A percentile compares a stretch with the other conserved stretches of the same genome.
Evolutionary conservation across 2,113 vertebrate species (phyloP).

Genomic region (Phyllostomus discolor): DNA sequence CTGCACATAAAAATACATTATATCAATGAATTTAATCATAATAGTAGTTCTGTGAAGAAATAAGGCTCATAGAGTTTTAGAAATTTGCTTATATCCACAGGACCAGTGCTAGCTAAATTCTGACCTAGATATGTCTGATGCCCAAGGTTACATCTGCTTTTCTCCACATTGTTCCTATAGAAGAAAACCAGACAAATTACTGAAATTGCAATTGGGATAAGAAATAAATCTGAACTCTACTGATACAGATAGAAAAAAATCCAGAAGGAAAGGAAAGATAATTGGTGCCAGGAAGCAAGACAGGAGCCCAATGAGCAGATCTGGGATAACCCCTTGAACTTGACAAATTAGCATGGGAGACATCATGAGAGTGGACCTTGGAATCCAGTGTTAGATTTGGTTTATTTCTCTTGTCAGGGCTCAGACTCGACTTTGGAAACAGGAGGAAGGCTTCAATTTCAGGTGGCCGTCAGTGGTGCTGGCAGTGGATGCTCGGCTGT

Average conservation of each 20-base stretch:
- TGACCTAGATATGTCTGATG: not conserved
- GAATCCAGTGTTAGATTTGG: not conserved
- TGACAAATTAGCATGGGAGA: not conserved
- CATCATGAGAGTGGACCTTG: not conserved
- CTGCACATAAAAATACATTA: not conserved
- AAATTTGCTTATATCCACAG: not conserved
- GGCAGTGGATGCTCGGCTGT: fast-evolving
- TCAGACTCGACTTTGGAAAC: not conserved
- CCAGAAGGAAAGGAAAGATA: not conserved
- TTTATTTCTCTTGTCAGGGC: not conserved
- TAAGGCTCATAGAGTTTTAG: not conserved
- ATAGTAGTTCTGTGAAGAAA: not conserved
- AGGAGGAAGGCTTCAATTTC: not conserved
- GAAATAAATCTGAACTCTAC: not conserved
- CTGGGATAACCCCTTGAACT: not conserved
- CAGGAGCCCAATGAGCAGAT: not conserved
- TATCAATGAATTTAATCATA: not conserved
- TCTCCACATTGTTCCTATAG: not conserved
- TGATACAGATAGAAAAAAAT: not conserved
- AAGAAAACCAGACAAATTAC: not conserved
- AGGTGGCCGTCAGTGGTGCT: not conserved
- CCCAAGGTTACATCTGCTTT: not conserved
- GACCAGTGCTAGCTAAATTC: not conserved
- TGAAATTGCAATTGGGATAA: not conserved
- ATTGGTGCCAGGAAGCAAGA: not conserved